A percentile compares a stretch with the other conserved stretches of the same genome.
Conservation (phyloP, 2,797 vertebrate species). For the Mus minutoides region DNA sequence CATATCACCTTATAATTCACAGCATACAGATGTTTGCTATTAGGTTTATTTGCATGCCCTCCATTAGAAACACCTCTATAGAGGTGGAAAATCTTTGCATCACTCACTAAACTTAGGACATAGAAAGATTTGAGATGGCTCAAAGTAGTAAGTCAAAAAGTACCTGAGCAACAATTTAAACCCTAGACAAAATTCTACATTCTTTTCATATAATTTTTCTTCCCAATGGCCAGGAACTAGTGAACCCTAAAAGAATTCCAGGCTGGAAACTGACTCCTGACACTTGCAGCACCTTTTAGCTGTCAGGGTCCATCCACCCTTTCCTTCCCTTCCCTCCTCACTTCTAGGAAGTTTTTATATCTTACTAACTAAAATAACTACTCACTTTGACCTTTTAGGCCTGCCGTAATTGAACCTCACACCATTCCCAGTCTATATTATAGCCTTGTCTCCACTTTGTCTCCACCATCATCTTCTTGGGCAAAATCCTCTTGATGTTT, state of each 20-base stretch:
- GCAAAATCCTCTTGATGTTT: neutral
- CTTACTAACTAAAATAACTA: neutral
- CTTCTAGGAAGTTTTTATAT: neutral
- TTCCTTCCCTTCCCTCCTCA: neutral
- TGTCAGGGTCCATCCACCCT: neutral
- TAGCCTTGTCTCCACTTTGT: neutral
- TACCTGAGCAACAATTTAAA: neutral
- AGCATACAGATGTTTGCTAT: neutral
- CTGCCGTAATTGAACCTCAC: neutral
- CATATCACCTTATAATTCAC: neutral
- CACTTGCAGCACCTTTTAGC: neutral
- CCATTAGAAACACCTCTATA: neutral
- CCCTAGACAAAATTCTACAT: neutral
- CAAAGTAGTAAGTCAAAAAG: neutral
- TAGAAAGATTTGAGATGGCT: neutral
- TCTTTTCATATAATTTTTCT: neutral
- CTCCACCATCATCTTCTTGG: neutral
- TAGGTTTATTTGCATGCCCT: neutral
- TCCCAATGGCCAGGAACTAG: neutral
- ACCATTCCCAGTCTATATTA: neutral
- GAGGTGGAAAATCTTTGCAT: neutral
- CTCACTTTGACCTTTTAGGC: neutral
- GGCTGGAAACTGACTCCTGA: neutral
- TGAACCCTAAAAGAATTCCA: neutral
- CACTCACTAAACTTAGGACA: neutral